Evolutionary conservation across 2,113 vertebrate species (phyloP).

Genomic region (Stegastes partitus): DNA sequence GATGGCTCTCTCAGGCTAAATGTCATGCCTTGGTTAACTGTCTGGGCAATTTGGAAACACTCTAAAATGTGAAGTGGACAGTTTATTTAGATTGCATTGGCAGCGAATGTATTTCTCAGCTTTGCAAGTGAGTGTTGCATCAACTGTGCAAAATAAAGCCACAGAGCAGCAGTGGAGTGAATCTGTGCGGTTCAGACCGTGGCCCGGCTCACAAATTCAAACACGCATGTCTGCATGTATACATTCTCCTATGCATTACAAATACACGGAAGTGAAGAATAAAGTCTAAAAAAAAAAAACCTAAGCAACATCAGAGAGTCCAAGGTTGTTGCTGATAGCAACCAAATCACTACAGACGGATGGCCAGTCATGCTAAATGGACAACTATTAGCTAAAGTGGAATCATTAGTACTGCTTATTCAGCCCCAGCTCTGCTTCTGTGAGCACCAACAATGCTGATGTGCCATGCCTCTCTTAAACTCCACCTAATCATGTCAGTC

Average conservation of each 20-base stretch:
- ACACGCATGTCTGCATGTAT: slow-evolving; percentile 42
- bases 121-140: slow-evolving; percentile 62
- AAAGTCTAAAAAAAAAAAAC: slow-evolving; percentile 19
- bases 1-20: slow-evolving; percentile 64
- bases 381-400: slow-evolving; percentile 49
- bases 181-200: slow-evolving; percentile 62
- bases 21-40: slow-evolving; percentile 59
- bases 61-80: slow-evolving; percentile 50
- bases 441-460: slow-evolving; percentile 54
- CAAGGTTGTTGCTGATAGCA: slow-evolving; percentile 29
- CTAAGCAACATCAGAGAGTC: slow-evolving; percentile 9
- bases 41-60: slow-evolving; percentile 52
- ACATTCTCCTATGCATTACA: slow-evolving; percentile 21
- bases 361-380: slow-evolving; percentile 46
- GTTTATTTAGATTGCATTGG: slow-evolving; percentile 74
- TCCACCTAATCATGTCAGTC: slow-evolving; percentile 61
- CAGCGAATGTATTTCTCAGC: slow-evolving; percentile 37
- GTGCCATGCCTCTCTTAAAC: slow-evolving; percentile 49
- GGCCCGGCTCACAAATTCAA: slow-evolving; percentile 46
- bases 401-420: slow-evolving; percentile 65
- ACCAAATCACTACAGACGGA: slow-evolving; percentile 53
- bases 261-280: slow-evolving; percentile 19
- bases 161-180: slow-evolving; percentile 60
- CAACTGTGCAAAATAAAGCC: slow-evolving; percentile 32
- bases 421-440: slow-evolving; percentile 54